Evolutionary conservation across 2,888 invertebrate genomes (phyloP), one percentile per base, ranked within the genome.

Genomic region (Sycophila texana): DNA sequence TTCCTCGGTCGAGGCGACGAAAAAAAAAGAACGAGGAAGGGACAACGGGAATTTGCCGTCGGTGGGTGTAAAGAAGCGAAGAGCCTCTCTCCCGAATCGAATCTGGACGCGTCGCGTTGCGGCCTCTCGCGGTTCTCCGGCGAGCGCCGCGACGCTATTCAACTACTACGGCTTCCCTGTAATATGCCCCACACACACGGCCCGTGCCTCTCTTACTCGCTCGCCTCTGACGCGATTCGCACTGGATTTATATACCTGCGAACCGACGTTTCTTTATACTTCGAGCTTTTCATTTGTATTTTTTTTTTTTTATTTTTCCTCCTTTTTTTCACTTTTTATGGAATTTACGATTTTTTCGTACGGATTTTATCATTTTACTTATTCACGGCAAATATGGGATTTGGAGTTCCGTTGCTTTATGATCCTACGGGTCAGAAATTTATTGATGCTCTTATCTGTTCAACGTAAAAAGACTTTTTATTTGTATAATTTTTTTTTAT

Each of bases 221-320:
- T 72, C 71, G 77, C 72, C 72, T 70, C 65, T 78, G 67, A 77
- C 77, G 77, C 71, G 77, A 77, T 77, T 70, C 57, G 22, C 55
- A 55, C 53, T 16, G 51, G 75, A 60, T 68, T 68, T 60, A 75
- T 61, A 63, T 22, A 30, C 53, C 26, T 61, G 53, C 7, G 63
- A 39, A 30, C 12, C 39, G 39, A 39, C 22, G 22, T 60, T 60
- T 60, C 22, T 22, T 39, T 39, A 39, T 39, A 39, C 39, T 10
- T 10, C 39, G 39, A 7, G 7, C 22, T 60, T 13, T 60, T 20
- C 49, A 5, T 7, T 16, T 63, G 1, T 18, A 22, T 51, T 67
- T 20, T 4, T 18, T 5, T 55, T 18, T 18, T 18, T n/a, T 20
- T 18, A 20, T n/a, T 20, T 57, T 18, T 57, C 10, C 2, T 5